Evolutionary conservation across 2,888 invertebrate species (phyloP), one percentile per base, ranked within the genome.

Genomic region (Polyploca ridens): DNA sequence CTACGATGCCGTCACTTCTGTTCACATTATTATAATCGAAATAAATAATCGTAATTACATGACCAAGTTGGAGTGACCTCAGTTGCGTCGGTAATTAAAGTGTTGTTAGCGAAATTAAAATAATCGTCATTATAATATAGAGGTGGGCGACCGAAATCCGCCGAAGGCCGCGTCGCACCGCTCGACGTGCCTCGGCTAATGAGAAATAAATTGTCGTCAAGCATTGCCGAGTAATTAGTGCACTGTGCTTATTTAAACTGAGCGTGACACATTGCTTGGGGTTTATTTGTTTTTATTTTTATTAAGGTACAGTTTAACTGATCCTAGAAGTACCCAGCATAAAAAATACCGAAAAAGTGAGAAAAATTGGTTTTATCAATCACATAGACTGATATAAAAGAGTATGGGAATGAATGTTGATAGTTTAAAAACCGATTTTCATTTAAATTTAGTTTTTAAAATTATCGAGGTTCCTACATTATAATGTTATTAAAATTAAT

Each of bases 21-120:
- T 57, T 38, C 49, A 35, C 46, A 64, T 62, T 63, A 61, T 61
- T 61, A 44, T 27, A 61, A 41, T 19, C 38, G 19, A 41, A n/a
- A 11, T 61, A 61, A 27, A 61, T 27, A 41, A 27, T 75, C 69
- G 78, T 78, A 80, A 80, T 78, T 74, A 78, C 69, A 71, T 73
- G 66, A 67, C 73, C 71, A 72, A 76, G 75, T 76, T 69, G 69
- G 75, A 75, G 71, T 77, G 82, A 78, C 87, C 88, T 88, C 81
- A 76, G 78, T 74, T 72, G 70, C 67, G 71, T 76, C 64, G 78
- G 85, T 91, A 93, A 93, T 94, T 93, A 94, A 94, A 93, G 90
- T 90, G 91, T 90, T 87, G 89, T 93, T 91, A 91, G 91, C 89
- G 81, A 90, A 93, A 93, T 93, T 93, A 93, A 91, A 92, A 92